Base-by-base conservation (phyloP, 2,113 vertebrate genomes). In the Microcebus murinus region DNA sequence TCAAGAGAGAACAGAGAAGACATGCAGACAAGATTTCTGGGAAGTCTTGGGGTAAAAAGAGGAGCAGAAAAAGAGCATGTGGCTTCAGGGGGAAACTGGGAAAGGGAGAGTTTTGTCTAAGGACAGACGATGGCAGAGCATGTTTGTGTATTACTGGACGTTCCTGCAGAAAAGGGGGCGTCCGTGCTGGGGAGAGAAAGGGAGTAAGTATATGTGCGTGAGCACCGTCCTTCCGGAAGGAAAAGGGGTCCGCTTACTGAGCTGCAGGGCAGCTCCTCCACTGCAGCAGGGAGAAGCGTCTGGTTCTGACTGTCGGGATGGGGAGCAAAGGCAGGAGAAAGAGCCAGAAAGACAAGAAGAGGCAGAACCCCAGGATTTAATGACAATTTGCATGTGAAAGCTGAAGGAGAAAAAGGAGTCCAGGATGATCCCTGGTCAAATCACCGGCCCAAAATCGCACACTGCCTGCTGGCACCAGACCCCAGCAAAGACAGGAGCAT, bases 181-280 rank as follows among this genome's bases (percentile, higher is more conserved):
- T 29, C 31, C 73, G 1, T 50, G n/a, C 63, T 25, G 7, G 23
- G n/a, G 23, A 90, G 61, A 45, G 82, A 84, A 94, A 88, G 29
- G 17, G 31, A 0, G 17, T 34, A 2, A 0, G 25, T 34, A 2
- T 23, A 7, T 48, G 39, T 34, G n/a, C 10, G 39, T 52, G 15
- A 84, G 27, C 31, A 45, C 4, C 1, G 1, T 42, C 36, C 23
- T 76, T 76, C 50, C 45, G 8, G 52, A 31, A 27, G 20, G 21
- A 7, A 65, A 15, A 48, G 11, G 11, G 10, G 67, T 0, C 71
- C 20, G n/a, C 25, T 57, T 27, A 31, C 21, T 48, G 36, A 39
- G 73, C 29, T 63, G 10, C 20, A 52, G 39, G 52, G 55, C 8
- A 31, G 23, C 27, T 84, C 31, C 25, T 50, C 18, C 36, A 52